Conservation (phyloP, 2,113 vertebrate species). For the Tinamus guttatus region DNA sequence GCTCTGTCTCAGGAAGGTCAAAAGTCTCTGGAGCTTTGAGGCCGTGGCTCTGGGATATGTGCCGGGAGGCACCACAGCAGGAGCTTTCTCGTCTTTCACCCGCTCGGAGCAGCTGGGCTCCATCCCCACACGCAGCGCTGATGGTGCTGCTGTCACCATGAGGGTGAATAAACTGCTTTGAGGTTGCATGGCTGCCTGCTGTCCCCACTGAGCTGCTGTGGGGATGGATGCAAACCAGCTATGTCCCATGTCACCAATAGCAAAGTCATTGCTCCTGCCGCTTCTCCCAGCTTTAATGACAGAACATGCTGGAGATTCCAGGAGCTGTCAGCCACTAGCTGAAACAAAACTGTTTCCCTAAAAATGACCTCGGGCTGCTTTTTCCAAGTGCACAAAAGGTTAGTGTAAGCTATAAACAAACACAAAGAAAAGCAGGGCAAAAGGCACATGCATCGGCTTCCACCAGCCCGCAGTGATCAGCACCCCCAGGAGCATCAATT, state of each 20-base stretch:
- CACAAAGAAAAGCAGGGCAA: neutral
- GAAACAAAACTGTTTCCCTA: neutral
- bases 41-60: fast-evolving
- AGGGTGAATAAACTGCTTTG: neutral
- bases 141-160: neutral
- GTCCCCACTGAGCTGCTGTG: neutral
- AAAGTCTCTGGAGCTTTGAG: neutral
- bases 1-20: neutral
- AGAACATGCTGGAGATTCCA: neutral
- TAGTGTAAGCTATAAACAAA: neutral
- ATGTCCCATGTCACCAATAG: neutral
- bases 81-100: neutral
- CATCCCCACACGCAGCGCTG: neutral
- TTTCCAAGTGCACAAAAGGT: neutral
- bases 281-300: neutral
- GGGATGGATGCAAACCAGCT: neutral
- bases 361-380: neutral
- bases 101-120: neutral
- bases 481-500: neutral
- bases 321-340: neutral
- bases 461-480: neutral
- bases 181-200: neutral
- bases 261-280: neutral
- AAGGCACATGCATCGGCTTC: neutral
- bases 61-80: fast-evolving